Evolutionary conservation across 2,888 invertebrate genomes (phyloP).

Genomic region (Nesidiocoris tenuis): DNA sequence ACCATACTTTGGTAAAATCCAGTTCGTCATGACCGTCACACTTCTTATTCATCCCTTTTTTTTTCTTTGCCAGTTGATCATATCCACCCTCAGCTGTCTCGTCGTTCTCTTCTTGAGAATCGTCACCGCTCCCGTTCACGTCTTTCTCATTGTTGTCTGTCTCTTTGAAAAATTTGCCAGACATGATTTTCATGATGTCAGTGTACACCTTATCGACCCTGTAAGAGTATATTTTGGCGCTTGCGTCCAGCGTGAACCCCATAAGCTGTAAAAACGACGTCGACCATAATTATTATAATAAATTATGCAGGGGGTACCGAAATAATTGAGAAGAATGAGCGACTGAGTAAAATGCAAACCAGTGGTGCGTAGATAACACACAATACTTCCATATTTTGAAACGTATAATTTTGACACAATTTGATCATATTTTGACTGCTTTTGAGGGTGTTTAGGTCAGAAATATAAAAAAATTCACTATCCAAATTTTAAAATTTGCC

Average conservation of each 20-base stretch:
- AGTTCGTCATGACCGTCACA: conserved; percentile 31
- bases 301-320: too few relatives aligned
- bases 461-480: too few relatives aligned
- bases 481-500: too few relatives aligned
- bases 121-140: neutral
- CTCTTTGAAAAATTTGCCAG: conserved; percentile 37
- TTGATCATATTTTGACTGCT: too few relatives aligned
- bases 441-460: too few relatives aligned
- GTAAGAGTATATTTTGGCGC: conserved; percentile 82
- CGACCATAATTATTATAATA: too few relatives aligned
- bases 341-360: too few relatives aligned
- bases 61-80: conserved; percentile 8
- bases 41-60: conserved; percentile 15
- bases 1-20: conserved; percentile 39
- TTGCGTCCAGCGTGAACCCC: conserved; percentile 82
- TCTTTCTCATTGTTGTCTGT: conserved; percentile 20
- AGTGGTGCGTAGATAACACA: too few relatives aligned
- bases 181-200: conserved; percentile 45
- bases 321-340: too few relatives aligned
- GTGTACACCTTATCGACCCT: conserved; percentile 66
- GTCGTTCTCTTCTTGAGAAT: conserved; percentile 1
- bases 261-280: conserved; percentile 41
- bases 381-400: too few relatives aligned
- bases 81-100: too few relatives aligned
- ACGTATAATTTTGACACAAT: too few relatives aligned